Conservation (phyloP, 2,113 vertebrate species). For the Sus scrofa region T2T-Sscrofa CM000825.6:34537001-34537500, state of each 20-base stretch:
- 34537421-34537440: background rate
- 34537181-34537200: background rate
- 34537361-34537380: background rate
- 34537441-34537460: background rate
- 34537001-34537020: background rate
- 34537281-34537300: background rate
- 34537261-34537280: background rate
- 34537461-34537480: background rate
- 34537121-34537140: background rate
- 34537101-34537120: background rate
- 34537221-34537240: background rate
- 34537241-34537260: background rate
- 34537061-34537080: background rate
- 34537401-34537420: background rate
- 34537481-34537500: background rate
- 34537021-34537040: background rate
- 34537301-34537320: background rate
- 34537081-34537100: background rate
- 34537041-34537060: background rate
- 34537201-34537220: background rate
- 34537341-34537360: background rate
- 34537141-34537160: background rate
- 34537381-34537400: background rate
- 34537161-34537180: background rate
- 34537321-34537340: background rate